Conservation (phyloP, 2,797 vertebrate genomes). For the Numenius phaeopus region DNA sequence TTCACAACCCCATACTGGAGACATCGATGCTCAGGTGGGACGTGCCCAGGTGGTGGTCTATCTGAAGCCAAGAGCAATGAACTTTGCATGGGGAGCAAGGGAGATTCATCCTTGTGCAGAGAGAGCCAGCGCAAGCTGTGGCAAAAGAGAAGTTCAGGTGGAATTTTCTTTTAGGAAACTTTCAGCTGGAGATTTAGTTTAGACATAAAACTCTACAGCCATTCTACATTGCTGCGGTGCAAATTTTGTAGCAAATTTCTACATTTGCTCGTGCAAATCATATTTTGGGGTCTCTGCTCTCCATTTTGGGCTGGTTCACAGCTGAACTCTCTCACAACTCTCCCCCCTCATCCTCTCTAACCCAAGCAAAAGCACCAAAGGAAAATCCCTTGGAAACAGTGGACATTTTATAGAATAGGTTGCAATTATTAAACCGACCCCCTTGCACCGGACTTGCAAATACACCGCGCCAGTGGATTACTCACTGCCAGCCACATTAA, state of each 20-base stretch:
- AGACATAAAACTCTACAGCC: not conserved
- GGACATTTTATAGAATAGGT: not conserved
- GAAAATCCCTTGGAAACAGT: not conserved
- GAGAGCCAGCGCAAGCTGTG: not conserved
- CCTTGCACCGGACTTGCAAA: not conserved
- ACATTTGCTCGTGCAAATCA: rapidly evolving
- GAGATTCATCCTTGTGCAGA: not conserved
- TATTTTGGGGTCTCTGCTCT: not conserved
- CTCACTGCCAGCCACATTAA: not conserved
- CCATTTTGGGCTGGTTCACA: not conserved
- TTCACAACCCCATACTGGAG: not conserved
- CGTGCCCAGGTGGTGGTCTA: not conserved
- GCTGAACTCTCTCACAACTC: not conserved
- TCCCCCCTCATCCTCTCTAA: not conserved
- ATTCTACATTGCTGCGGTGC: rapidly evolving
- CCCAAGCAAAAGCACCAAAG: not conserved
- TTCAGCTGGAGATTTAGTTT: not conserved
- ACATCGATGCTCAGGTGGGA: not conserved
- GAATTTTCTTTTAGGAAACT: not conserved
- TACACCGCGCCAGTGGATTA: not conserved
- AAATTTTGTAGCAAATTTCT: too few species aligned
- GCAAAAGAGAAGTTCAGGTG: not conserved
- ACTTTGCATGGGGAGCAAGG: not conserved
- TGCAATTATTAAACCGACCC: not conserved
- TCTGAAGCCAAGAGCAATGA: not conserved